These are phyloP conservation scores for Drosophila sechellia DNA, from an alignment of 1,140 invertebrate species.

Conservation along the genomic window DNA sequence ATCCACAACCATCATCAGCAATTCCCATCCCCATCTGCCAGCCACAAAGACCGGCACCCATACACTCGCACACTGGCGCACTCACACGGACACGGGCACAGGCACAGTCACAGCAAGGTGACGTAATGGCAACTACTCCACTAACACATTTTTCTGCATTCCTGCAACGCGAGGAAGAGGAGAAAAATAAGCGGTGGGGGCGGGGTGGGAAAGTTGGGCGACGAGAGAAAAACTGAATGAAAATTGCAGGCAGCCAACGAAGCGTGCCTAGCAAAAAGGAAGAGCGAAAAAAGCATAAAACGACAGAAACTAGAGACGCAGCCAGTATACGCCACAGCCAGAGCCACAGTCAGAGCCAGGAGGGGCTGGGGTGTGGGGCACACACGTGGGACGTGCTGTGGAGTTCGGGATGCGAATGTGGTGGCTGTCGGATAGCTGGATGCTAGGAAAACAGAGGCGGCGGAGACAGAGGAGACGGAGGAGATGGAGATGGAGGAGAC, in stretches of 20 bases:
- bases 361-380: constrained; percentile 3
- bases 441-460: constrained; percentile 42
- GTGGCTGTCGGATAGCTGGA: constrained; percentile 1
- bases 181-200: not conserved
- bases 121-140: constrained; percentile 84
- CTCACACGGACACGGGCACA: constrained; percentile 38
- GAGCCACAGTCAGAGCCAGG: not conserved
- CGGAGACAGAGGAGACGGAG: not conserved
- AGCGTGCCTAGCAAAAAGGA: constrained; percentile 64
- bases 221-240: constrained; percentile 78
- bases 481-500: constrained; percentile 6
- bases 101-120: constrained; percentile 58
- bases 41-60: constrained; percentile 38
- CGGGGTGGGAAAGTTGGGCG: constrained; percentile 26
- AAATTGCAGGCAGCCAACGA: constrained; percentile 69
- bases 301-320: constrained; percentile 51
- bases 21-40: constrained; percentile 21
- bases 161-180: constrained; percentile 56
- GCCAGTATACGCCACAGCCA: constrained; percentile 25
- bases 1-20: constrained; percentile 7
- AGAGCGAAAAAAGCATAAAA: constrained; percentile 35
- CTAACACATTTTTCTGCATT: constrained; percentile 85
- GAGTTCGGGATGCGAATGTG: constrained; percentile 18
- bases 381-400: constrained; percentile 55
- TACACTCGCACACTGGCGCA: constrained; percentile 12